Evolutionary conservation across 2,113 vertebrate species (phyloP).

Genomic region (Laticauda colubrina): DNA sequence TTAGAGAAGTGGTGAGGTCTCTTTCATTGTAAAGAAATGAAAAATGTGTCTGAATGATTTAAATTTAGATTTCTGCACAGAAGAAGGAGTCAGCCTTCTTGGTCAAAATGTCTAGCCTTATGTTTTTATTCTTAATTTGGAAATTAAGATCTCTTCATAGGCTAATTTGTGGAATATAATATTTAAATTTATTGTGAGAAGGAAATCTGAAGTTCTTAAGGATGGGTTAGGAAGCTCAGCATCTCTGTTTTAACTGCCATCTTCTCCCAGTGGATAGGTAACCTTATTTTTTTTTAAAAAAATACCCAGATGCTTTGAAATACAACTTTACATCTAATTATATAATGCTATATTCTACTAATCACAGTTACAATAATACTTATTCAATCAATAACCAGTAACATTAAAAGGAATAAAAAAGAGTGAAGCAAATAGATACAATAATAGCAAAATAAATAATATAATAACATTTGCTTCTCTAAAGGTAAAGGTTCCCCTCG

Average conservation of each 20-base stretch:
- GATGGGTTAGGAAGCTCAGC: not conserved
- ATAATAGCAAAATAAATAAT: not conserved
- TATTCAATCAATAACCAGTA: not conserved
- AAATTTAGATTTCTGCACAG: not conserved
- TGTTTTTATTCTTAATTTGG: not conserved
- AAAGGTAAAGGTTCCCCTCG: no score
- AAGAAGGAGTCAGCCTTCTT: not conserved
- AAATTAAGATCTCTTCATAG: not conserved
- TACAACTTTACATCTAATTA: not conserved
- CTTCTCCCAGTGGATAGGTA: not conserved
- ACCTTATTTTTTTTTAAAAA: not conserved
- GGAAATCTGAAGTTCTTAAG: not conserved
- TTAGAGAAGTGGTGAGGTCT: not conserved
- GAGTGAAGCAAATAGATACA: not conserved
- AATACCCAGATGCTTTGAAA: not conserved
- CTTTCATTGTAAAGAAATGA: not conserved
- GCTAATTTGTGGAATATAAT: not conserved
- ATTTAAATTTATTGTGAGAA: not conserved
- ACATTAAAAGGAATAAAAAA: not conserved
- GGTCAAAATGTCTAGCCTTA: not conserved
- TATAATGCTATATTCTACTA: not conserved
- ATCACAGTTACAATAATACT: not conserved
- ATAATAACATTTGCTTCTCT: not conserved
- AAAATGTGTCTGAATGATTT: not conserved
- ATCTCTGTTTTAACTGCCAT: not conserved